Conservation (phyloP, 2,888 invertebrate genomes). For the Trachelus tabidus region DNA sequence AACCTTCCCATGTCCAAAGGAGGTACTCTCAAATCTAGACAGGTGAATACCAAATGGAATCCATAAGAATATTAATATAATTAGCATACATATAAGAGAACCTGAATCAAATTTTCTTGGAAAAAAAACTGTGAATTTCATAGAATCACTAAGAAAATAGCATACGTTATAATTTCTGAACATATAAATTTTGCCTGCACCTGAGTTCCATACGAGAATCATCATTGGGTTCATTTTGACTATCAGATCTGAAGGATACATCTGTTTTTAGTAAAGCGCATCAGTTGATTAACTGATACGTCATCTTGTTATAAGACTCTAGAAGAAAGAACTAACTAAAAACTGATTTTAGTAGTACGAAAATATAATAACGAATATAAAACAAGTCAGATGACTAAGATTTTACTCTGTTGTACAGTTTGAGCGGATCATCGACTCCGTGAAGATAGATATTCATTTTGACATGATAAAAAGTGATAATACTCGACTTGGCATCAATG, state of each 20-base stretch:
- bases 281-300: neutral
- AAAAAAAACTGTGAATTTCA: neutral
- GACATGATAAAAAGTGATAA: neutral
- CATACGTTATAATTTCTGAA: neutral
- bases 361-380: neutral
- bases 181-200: no score
- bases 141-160: neutral
- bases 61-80: neutral
- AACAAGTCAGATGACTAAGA: neutral
- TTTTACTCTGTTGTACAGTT: neutral
- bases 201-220: no score
- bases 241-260: neutral
- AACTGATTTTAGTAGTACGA: neutral
- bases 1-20: neutral
- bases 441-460: no score
- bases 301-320: neutral
- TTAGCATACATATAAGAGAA: neutral
- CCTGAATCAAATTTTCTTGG: neutral
- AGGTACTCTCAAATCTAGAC: neutral
- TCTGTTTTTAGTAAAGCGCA: neutral
- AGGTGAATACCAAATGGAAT: neutral
- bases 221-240: neutral
- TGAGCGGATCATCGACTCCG: neutral
- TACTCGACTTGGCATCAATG: neutral
- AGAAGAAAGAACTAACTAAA: neutral